phyloP scores from a whole-genome alignment of 2,888 invertebrate genomes.

The Drosophila koepferae region DNA sequence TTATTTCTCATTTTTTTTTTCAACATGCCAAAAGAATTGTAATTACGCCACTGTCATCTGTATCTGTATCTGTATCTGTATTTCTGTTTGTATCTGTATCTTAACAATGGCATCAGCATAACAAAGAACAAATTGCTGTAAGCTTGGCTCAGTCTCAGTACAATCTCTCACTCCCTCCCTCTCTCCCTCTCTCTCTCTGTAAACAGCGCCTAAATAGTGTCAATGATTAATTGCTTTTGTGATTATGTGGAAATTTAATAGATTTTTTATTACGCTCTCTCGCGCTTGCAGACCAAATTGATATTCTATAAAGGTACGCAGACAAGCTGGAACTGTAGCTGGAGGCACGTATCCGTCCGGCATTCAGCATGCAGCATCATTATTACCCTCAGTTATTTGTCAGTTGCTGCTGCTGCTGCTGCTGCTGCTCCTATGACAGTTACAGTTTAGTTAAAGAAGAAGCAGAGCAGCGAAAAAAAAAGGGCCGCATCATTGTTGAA shows the following conservation, averaged over 20 bases:
- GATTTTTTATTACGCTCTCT: slow-evolving; percentile 67
- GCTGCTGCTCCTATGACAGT: slow-evolving; percentile 27
- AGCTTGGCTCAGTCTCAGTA: slow-evolving; percentile 48
- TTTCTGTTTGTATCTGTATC: slow-evolving; percentile 33
- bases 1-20: slow-evolving; percentile 47
- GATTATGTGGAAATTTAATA: slow-evolving; percentile 78
- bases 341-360: slow-evolving; percentile 51
- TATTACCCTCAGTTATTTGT: slow-evolving; percentile 74
- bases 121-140: slow-evolving; percentile 73
- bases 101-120: slow-evolving; percentile 76
- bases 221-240: slow-evolving; percentile 80
- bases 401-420: slow-evolving; percentile 48
- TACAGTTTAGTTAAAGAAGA: neutral
- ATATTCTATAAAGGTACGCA: slow-evolving; percentile 75
- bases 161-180: neutral
- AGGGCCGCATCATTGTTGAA: slow-evolving; percentile 70
- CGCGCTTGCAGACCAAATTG: slow-evolving; percentile 56
- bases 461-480: slow-evolving; percentile 28
- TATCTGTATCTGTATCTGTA: slow-evolving; percentile 56
- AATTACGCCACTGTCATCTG: slow-evolving; percentile 69
- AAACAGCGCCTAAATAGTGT: slow-evolving; percentile 65
- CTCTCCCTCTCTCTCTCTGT: neutral
- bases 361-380: slow-evolving; percentile 70
- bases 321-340: slow-evolving; percentile 16
- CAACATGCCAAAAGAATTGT: slow-evolving; percentile 80